Percentiles rank a stretch among this genome's conserved stretches.
Evolutionary conservation across 1,140 invertebrate genomes (phyloP).

Genomic region (Drosophila nigrodunni): DNA sequence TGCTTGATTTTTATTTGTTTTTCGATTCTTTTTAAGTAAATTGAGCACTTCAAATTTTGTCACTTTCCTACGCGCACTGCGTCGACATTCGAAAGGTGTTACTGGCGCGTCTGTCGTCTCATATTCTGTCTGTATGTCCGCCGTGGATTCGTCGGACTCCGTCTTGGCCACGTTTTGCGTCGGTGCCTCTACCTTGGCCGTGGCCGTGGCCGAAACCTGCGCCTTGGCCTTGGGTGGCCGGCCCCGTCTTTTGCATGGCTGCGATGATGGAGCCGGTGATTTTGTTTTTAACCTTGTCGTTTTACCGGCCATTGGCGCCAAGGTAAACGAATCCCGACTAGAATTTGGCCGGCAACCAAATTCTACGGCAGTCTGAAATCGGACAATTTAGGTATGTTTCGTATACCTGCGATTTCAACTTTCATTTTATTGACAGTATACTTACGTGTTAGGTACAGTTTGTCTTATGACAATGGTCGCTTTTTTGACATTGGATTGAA

Average conservation of each 20-base stretch:
- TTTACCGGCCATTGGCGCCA: conserved; percentile 29
- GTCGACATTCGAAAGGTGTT: conserved; percentile 57
- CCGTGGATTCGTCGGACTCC: background rate
- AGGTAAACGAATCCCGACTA: conserved; percentile 8
- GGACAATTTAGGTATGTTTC: background rate
- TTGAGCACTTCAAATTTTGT: conserved; percentile 79
- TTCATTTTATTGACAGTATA: background rate
- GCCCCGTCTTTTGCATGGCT: conserved; percentile 11
- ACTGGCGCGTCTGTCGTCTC: conserved; percentile 11
- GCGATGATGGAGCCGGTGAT: background rate
- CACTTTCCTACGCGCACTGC: conserved; percentile 76
- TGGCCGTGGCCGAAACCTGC: background rate
- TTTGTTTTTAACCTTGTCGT: background rate
- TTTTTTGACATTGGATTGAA: conserved; percentile 29
- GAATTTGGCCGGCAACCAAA: conserved; percentile 15
- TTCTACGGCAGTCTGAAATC: conserved; percentile 13
- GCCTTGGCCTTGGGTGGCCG: background rate
- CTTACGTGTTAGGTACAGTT: background rate
- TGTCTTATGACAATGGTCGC: background rate
- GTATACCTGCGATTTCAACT: background rate
- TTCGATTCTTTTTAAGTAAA: conserved; percentile 74
- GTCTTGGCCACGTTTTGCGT: background rate
- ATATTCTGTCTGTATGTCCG: background rate
- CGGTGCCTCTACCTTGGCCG: background rate
- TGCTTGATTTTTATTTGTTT: conserved; percentile 69